phyloP scores from a whole-genome alignment of 2,113 vertebrate genomes.

The Archilochus colubris region DNA sequence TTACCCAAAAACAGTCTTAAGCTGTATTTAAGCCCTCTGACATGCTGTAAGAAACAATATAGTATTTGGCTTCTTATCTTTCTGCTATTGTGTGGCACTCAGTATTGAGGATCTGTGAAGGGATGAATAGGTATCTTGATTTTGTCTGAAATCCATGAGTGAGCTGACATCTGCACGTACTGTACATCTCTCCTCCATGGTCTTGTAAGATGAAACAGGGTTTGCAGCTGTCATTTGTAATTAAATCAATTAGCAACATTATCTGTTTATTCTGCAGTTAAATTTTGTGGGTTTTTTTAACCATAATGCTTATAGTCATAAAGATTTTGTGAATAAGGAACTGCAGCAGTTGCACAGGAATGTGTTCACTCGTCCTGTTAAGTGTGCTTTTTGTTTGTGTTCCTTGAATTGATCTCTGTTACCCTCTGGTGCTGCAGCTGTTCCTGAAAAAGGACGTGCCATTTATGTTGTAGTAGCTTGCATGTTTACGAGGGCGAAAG shows the following conservation, averaged over 20 bases:
- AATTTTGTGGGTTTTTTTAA: background rate
- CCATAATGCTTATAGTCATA: background rate
- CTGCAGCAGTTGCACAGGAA: background rate
- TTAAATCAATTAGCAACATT: background rate
- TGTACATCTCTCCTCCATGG: background rate
- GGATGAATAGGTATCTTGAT: background rate
- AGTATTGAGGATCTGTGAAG: background rate
- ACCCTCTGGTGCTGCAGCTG: slow-evolving; percentile 7
- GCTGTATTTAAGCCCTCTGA: background rate
- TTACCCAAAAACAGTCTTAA: background rate
- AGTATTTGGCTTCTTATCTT: background rate
- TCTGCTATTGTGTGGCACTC: background rate
- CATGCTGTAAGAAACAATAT: background rate
- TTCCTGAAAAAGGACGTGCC: background rate
- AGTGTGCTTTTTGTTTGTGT: background rate
- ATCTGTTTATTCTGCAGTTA: background rate
- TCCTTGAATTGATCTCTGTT: background rate
- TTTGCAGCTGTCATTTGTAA: background rate
- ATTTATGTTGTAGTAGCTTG: background rate
- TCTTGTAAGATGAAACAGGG: background rate
- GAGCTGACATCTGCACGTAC: background rate
- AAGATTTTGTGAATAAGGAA: background rate
- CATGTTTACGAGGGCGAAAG: background rate
- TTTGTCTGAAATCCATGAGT: background rate
- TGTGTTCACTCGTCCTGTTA: background rate